Evolutionary conservation across 2,113 vertebrate species (phyloP).

Genomic region (Gymnogyps californianus): DNA sequence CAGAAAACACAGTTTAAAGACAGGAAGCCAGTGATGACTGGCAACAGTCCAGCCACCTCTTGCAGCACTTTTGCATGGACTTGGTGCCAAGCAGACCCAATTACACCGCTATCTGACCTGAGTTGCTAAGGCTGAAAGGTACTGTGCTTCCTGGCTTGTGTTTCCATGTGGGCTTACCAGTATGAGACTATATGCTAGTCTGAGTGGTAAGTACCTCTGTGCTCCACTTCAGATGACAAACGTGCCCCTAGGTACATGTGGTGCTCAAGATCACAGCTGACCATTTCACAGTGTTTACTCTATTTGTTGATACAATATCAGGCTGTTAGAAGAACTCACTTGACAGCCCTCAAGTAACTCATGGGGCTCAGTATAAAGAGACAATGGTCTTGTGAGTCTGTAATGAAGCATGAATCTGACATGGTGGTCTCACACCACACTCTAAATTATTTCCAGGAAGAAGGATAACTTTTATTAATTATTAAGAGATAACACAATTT

Average conservation of each 20-base stretch:
- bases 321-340: not conserved
- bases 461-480: not conserved
- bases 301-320: not conserved
- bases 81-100: fast-evolving
- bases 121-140: not conserved
- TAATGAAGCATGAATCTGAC: not conserved
- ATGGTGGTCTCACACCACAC: not conserved
- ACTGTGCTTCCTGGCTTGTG: not conserved
- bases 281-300: not conserved
- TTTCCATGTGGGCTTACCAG: not conserved
- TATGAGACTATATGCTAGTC: not conserved
- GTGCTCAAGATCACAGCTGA: not conserved
- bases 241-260: fast-evolving
- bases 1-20: not conserved
- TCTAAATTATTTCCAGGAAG: not conserved
- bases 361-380: not conserved
- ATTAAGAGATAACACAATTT: not conserved
- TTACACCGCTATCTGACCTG: fast-evolving
- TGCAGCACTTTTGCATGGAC: not conserved
- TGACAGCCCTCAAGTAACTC: not conserved
- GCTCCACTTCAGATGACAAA: not conserved
- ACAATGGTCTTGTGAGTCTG: not conserved
- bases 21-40: not conserved
- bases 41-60: not conserved
- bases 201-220: not conserved